Evolutionary conservation across 2,888 invertebrate genomes (phyloP).

Genomic region (Drosophila antonietae): DNA sequence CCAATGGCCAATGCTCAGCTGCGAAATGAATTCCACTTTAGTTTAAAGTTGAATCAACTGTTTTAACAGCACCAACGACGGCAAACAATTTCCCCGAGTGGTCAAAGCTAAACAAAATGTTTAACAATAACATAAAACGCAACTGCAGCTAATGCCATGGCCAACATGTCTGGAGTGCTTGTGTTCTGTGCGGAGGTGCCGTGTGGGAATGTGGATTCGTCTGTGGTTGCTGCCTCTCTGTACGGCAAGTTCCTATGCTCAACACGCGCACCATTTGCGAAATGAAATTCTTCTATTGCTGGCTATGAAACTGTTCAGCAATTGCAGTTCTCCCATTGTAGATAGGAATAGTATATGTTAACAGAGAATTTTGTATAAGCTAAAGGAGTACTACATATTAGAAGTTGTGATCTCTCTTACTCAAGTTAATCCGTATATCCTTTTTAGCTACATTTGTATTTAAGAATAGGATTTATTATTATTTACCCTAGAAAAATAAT

Average conservation of each 20-base stretch:
- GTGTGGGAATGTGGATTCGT: slow-evolving; percentile 9
- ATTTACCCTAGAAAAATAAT: not conserved
- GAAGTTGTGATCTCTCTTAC: not conserved
- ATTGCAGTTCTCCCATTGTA: not conserved
- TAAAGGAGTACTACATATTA: not conserved
- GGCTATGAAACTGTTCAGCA: not conserved
- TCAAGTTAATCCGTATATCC: not conserved
- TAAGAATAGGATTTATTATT: not conserved
- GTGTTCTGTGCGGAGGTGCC: not conserved
- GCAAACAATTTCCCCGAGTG: slow-evolving; percentile 40
- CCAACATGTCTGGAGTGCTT: slow-evolving; percentile 11
- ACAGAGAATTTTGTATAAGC: not conserved
- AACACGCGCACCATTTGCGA: slow-evolving; percentile 51
- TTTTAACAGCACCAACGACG: slow-evolving; percentile 10
- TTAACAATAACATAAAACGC: slow-evolving; percentile 47
- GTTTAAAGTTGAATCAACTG: slow-evolving; percentile 40
- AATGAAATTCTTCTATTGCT: slow-evolving; percentile 53
- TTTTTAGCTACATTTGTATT: not conserved
- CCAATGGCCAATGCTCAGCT: not conserved
- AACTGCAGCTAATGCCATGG: slow-evolving; percentile 23
- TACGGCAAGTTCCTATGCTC: slow-evolving; percentile 8
- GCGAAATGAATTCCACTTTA: slow-evolving; percentile 38
- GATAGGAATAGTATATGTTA: not conserved
- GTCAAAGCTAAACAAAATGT: slow-evolving; percentile 31
- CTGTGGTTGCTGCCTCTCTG: slow-evolving; percentile 18